These are phyloP conservation scores for Axea sp. DNA, from an alignment of 2,888 invertebrate species.

Conservation along the genomic window DNA sequence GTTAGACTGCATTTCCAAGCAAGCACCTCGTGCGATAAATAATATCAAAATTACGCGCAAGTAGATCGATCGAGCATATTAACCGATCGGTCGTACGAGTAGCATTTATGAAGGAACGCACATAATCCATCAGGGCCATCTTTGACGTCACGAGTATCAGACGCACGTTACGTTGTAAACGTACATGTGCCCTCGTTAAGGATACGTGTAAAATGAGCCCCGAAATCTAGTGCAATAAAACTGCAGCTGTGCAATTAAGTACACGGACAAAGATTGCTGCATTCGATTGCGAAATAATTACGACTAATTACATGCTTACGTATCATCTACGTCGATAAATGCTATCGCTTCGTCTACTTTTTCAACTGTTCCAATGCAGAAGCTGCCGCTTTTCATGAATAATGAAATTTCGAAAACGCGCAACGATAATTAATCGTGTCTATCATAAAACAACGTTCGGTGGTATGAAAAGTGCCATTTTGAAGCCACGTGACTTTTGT, in stretches of 20 bases:
- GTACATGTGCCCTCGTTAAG: slow-evolving; percentile 35
- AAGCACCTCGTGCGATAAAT: slow-evolving; percentile 24
- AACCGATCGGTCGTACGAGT: slow-evolving; percentile 28
- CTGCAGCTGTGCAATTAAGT: slow-evolving; percentile 44
- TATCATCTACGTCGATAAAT: slow-evolving; percentile 26
- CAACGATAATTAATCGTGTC: not conserved
- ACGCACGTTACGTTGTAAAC: slow-evolving; percentile 31
- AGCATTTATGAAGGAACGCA: slow-evolving; percentile 54
- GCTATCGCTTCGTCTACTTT: slow-evolving; percentile 3
- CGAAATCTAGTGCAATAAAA: slow-evolving; percentile 45
- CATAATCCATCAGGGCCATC: slow-evolving; percentile 74
- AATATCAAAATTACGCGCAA: slow-evolving; percentile 32
- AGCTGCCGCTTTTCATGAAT: slow-evolving; percentile 8
- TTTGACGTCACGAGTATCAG: slow-evolving; percentile 73
- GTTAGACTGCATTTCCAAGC: slow-evolving; percentile 22
- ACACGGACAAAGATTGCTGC: slow-evolving; percentile 46
- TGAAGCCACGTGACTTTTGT: no score
- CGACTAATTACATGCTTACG: slow-evolving; percentile 38
- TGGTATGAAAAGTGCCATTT: no score
- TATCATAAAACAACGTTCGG: no score
- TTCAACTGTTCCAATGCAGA: not conserved
- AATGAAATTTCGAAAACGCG: slow-evolving; percentile 4
- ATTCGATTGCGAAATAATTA: slow-evolving; percentile 42
- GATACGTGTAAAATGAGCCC: slow-evolving; percentile 40
- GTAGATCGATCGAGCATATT: slow-evolving; percentile 46